These are phyloP conservation scores for Pollenia griseotomentosa DNA, from an alignment of 2,888 invertebrate species.

Conservation along the genomic window DNA sequence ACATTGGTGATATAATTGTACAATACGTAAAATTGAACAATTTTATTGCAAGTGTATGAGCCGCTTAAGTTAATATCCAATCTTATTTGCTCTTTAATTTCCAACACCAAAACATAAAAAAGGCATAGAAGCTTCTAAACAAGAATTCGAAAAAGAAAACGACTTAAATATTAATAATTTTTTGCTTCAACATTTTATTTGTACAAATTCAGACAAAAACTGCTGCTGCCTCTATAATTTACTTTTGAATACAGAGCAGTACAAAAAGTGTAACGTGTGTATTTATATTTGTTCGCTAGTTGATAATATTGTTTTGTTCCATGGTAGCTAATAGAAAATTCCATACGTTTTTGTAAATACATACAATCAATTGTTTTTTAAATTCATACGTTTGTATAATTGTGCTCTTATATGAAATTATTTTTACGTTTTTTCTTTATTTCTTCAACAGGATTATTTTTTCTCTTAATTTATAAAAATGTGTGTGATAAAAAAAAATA, in stretches of 20 bases:
- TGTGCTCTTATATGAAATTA: neutral
- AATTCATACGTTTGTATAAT: conserved; percentile 11
- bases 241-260: conserved; percentile 29
- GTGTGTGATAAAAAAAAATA: conserved; percentile 32
- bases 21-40: no score
- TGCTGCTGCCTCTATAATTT: conserved; percentile 23
- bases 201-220: neutral
- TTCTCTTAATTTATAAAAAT: conserved; percentile 38
- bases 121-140: neutral
- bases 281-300: neutral
- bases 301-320: conserved; percentile 21
- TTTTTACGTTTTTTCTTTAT: neutral
- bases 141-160: neutral
- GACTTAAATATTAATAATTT: neutral
- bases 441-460: conserved; percentile 13
- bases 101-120: neutral
- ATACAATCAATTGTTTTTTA: conserved; percentile 52
- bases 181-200: neutral
- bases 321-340: conserved; percentile 55
- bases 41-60: no score
- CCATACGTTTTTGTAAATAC: conserved; percentile 60
- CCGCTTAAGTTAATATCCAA: no score
- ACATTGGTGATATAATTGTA: no score
- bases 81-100: neutral
- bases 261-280: neutral